A percentile compares a stretch with the other conserved stretches of the same genome.
These are phyloP conservation scores for Neolamprologus longior DNA, from an alignment of 2,113 vertebrate species.

Conservation along the genomic window DNA sequence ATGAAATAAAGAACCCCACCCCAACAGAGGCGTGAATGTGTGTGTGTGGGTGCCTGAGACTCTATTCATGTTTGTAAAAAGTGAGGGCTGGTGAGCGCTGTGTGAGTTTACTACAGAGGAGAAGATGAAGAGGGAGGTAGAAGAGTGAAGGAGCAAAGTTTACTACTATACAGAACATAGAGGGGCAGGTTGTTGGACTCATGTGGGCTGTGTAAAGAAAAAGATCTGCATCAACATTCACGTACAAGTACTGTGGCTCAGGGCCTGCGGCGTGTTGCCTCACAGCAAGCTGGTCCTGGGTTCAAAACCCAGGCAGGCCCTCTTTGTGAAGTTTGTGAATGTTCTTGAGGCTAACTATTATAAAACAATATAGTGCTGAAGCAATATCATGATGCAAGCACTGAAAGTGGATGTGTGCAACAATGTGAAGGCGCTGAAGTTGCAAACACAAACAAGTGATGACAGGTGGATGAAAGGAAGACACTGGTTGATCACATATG, in stretches of 20 bases:
- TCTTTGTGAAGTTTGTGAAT: background rate
- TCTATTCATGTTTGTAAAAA: background rate
- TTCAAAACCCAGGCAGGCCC: background rate
- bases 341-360: background rate
- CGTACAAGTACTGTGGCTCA: background rate
- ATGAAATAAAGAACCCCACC: constrained; percentile 64
- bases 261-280: background rate
- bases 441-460: background rate
- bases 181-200: background rate
- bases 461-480: background rate
- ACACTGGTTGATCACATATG: background rate
- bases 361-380: background rate
- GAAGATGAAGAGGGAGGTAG: background rate
- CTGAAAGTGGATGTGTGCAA: background rate
- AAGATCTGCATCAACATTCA: background rate
- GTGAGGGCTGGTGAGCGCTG: background rate
- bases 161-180: background rate
- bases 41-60: background rate
- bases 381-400: background rate
- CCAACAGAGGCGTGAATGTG: constrained; percentile 28
- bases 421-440: background rate
- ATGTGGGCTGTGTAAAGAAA: background rate
- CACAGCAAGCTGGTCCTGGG: background rate
- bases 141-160: background rate
- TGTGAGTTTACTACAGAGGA: background rate